Conservation (phyloP, 1,140 invertebrate species). For the Phymastichus coffea region DNA sequence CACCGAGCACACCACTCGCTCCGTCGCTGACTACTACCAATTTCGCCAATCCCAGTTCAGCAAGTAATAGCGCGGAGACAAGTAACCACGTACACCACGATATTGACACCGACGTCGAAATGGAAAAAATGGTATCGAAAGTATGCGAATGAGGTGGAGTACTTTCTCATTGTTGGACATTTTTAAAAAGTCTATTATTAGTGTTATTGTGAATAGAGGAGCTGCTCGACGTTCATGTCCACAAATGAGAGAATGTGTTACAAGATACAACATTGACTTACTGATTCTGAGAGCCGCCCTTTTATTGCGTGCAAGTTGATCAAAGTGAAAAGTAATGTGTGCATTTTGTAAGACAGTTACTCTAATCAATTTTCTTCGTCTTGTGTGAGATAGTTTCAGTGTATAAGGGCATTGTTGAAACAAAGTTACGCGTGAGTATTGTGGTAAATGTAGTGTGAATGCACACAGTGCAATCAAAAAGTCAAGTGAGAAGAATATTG, state of each 20-base stretch:
- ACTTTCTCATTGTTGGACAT: conserved; percentile 56
- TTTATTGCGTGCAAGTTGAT: not conserved
- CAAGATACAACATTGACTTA: not conserved
- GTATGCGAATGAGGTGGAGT: conserved; percentile 62
- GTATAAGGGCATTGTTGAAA: not conserved
- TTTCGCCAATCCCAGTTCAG: conserved; percentile 32
- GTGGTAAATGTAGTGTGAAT: not conserved
- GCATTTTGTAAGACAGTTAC: not conserved
- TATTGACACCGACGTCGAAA: conserved; percentile 67
- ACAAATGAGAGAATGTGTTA: not conserved
- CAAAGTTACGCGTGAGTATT: not conserved
- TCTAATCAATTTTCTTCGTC: not conserved
- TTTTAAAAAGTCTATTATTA: conserved; percentile 57
- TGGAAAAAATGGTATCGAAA: conserved; percentile 75
- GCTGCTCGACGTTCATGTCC: not conserved
- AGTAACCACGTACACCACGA: conserved; percentile 54
- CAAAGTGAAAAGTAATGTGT: conserved; percentile 10
- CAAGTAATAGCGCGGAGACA: conserved; percentile 37
- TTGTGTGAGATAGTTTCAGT: not conserved
- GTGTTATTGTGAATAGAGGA: conserved; percentile 41
- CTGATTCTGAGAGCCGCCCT: not conserved
- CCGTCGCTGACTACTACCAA: conserved; percentile 31
- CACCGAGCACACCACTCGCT: conserved; percentile 44
- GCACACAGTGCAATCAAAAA: not conserved
- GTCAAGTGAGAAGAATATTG: conserved; percentile 1